A percentile compares a stretch with the other conserved stretches of the same genome.
Evolutionary conservation across 53 echinoderm and acorn worm genomes (phyloP).

Genomic region (Henricia sp.): DNA sequence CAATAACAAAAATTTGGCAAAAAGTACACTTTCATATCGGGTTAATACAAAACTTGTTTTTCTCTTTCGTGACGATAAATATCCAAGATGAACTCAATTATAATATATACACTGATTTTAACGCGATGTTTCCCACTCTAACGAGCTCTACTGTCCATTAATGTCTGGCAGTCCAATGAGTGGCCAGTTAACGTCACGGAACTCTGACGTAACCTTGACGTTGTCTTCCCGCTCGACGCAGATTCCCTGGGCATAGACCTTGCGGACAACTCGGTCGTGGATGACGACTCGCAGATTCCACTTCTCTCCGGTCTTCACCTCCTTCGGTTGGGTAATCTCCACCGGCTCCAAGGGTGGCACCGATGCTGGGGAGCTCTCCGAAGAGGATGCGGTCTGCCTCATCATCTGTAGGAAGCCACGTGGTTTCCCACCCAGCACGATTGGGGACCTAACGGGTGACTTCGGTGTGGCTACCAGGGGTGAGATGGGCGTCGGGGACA

Average conservation of each 20-base stretch:
- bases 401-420: slow-evolving; percentile 4
- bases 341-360: neutral
- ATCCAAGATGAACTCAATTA: neutral
- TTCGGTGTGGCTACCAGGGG: slow-evolving; percentile 4
- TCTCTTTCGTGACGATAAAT: too few relatives aligned
- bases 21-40: too few relatives aligned
- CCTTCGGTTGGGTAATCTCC: neutral
- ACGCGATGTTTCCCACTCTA: neutral
- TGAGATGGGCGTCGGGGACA: slow-evolving; percentile 10
- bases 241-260: neutral
- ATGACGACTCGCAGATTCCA: neutral
- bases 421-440: neutral
- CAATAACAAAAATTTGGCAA: neutral
- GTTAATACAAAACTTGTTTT: too few relatives aligned
- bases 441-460: neutral
- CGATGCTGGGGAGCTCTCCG: neutral
- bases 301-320: neutral
- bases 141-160: neutral
- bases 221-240: slow-evolving; percentile 12
- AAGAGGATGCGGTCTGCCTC: neutral
- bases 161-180: neutral
- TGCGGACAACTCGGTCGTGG: neutral
- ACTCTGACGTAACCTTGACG: neutral
- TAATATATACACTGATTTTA: neutral
- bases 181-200: slow-evolving; percentile 13